Percentiles rank a stretch among this genome's conserved stretches.
Conservation (phyloP, 2,797 vertebrate species). For the Scyliorhinus canicula region DNA sequence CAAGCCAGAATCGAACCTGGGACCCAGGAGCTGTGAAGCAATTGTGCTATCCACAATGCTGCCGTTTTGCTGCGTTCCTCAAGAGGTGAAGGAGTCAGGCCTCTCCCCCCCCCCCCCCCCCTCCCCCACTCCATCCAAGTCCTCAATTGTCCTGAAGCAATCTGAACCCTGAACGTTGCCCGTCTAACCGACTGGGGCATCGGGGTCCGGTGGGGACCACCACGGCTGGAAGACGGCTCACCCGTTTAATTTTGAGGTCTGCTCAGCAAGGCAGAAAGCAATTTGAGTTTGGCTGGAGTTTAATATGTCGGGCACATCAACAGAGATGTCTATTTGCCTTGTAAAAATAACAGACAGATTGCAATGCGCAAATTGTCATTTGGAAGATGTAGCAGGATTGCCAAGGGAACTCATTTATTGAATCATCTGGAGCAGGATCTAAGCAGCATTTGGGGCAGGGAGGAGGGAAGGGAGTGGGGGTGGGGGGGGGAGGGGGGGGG, state of each 20-base stretch:
- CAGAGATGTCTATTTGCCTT: constrained; percentile 26
- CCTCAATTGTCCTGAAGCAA: background rate
- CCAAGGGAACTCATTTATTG: constrained; percentile 37
- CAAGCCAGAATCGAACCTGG: too few species aligned
- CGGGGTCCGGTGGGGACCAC: background rate
- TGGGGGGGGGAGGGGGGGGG: background rate
- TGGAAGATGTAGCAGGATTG: background rate
- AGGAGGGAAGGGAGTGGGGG: background rate
- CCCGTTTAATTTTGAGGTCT: background rate
- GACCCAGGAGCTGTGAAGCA: too few species aligned
- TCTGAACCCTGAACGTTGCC: background rate
- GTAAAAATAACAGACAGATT: constrained; percentile 36
- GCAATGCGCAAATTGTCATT: constrained; percentile 31
- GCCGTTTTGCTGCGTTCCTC: background rate
- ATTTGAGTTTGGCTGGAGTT: constrained; percentile 12
- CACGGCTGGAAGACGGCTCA: background rate
- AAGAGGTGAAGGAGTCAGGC: background rate
- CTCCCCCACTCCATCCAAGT: too few species aligned
- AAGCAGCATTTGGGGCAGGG: constrained; percentile 24
- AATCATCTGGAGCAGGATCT: constrained; percentile 31
- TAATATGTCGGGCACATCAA: constrained; percentile 34
- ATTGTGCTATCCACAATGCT: too few species aligned
- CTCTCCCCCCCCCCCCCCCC: too few species aligned
- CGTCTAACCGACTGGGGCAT: background rate
- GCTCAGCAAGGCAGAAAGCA: background rate